Percentiles rank a stretch among this genome's conserved stretches.
phyloP scores from a whole-genome alignment of 2,113 vertebrate genomes.

The Tachysurus vachellii region DNA sequence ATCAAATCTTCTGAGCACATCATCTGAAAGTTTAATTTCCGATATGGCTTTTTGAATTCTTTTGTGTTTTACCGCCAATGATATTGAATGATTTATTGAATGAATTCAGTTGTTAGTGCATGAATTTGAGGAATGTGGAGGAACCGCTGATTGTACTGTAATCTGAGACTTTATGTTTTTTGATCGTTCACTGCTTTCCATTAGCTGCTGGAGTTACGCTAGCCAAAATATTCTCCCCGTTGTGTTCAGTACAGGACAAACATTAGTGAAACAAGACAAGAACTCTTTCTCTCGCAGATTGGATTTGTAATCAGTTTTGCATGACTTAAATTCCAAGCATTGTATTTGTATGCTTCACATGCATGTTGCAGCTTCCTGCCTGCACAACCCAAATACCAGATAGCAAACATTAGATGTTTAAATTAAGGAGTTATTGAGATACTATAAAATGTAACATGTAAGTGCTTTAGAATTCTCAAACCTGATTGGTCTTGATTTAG shows the following conservation, averaged over 20 bases:
- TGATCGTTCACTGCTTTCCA: conserved; percentile 34
- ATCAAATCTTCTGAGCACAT: neutral
- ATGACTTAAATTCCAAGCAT: neutral
- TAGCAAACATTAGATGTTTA: neutral
- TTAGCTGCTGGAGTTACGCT: conserved; percentile 25
- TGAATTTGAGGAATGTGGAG: neutral
- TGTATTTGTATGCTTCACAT: neutral
- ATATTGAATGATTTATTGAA: neutral
- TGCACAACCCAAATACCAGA: neutral
- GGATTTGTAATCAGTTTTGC: neutral
- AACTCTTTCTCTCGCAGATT: neutral
- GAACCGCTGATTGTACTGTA: conserved; percentile 17
- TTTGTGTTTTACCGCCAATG: neutral
- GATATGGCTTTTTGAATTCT: neutral
- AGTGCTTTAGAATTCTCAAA: neutral
- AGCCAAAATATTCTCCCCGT: neutral
- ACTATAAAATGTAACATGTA: neutral
- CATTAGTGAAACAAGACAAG: neutral
- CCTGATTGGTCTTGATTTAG: too few relatives aligned
- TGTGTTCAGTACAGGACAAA: neutral
- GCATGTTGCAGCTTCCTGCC: neutral
- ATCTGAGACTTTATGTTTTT: conserved; percentile 20
- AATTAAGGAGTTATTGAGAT: neutral
- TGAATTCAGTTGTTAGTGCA: neutral
- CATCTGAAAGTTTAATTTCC: conserved; percentile 9